A percentile compares a stretch with the other conserved stretches of the same genome.
Conservation (phyloP, 2,888 invertebrate genomes). For the Crematogaster levior region DNA sequence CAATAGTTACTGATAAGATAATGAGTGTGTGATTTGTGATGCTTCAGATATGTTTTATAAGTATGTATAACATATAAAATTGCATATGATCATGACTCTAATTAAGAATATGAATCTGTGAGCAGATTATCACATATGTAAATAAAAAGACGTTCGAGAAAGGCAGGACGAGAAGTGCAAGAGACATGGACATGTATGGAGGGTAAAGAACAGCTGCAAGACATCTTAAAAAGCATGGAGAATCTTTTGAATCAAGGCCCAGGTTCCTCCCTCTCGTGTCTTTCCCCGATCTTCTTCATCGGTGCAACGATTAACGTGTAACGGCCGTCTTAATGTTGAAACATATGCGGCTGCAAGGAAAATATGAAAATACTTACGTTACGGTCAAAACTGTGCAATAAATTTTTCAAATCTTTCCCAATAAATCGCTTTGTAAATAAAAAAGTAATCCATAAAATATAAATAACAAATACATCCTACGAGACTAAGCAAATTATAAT, state of each 20-base stretch:
- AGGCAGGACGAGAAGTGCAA: slow-evolving; percentile 20
- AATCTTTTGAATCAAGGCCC: slow-evolving; percentile 80
- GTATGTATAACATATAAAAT: no score
- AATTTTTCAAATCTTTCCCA: neutral
- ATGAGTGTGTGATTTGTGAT: neutral
- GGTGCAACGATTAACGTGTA: slow-evolving; percentile 46
- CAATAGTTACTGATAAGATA: neutral
- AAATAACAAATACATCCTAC: no score
- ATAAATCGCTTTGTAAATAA: neutral
- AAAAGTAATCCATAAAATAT: neutral
- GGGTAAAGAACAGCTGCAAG: slow-evolving; percentile 79
- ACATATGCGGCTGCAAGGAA: neutral
- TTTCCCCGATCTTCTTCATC: slow-evolving; percentile 71
- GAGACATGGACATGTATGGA: slow-evolving; percentile 49
- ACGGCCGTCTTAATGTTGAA: neutral
- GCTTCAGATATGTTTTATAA: neutral
- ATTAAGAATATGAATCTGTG: slow-evolving; percentile 20
- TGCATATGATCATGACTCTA: neutral
- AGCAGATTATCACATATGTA: slow-evolving; percentile 43
- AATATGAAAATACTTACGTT: slow-evolving; percentile 32
- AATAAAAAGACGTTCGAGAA: slow-evolving; percentile 52
- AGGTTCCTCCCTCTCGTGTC: slow-evolving; percentile 64
- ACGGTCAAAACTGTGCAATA: neutral
- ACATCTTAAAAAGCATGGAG: slow-evolving; percentile 78
- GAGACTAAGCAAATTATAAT: neutral